These are phyloP conservation scores for Chascanopsetta lugubris DNA, from an alignment of 2,113 vertebrate species.

Conservation along the genomic window DNA sequence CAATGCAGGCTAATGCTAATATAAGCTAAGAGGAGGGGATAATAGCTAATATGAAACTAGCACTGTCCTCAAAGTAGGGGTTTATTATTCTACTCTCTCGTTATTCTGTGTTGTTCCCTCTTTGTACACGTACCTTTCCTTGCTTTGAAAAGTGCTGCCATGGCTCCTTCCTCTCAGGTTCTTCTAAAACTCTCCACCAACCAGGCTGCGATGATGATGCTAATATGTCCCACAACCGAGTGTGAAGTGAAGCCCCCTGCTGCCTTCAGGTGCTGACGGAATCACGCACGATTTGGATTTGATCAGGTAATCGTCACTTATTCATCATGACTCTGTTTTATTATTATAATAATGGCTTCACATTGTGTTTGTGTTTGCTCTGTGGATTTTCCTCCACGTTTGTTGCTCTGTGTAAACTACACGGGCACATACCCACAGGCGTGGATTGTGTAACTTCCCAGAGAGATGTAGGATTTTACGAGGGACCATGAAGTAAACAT, in stretches of 20 bases:
- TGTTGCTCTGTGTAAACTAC: not conserved
- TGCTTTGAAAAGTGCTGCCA: constrained; percentile 78
- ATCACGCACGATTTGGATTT: not conserved
- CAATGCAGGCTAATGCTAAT: constrained; percentile 34
- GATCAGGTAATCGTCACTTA: not conserved
- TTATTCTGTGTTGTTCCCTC: not conserved
- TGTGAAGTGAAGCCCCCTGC: not conserved
- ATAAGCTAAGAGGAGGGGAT: not conserved
- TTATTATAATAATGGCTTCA: not conserved
- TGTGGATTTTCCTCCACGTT: not conserved
- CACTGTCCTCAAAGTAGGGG: fast-evolving
- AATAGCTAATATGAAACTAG: not conserved
- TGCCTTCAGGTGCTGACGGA: constrained; percentile 21
- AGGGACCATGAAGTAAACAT: not conserved
- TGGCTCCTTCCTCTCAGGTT: constrained; percentile 27
- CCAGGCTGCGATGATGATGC: too few relatives aligned
- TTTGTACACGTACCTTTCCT: constrained; percentile 69
- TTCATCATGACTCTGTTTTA: not conserved
- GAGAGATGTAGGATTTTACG: not conserved
- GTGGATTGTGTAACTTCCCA: not conserved
- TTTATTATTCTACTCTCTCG: not conserved
- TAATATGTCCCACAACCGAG: too few relatives aligned
- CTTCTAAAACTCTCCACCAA: not conserved
- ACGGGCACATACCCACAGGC: not conserved
- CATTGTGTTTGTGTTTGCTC: not conserved